These are phyloP conservation scores for Beaufortia kweichowensis DNA, from an alignment of 2,113 vertebrate species.

Conservation along the genomic window DNA sequence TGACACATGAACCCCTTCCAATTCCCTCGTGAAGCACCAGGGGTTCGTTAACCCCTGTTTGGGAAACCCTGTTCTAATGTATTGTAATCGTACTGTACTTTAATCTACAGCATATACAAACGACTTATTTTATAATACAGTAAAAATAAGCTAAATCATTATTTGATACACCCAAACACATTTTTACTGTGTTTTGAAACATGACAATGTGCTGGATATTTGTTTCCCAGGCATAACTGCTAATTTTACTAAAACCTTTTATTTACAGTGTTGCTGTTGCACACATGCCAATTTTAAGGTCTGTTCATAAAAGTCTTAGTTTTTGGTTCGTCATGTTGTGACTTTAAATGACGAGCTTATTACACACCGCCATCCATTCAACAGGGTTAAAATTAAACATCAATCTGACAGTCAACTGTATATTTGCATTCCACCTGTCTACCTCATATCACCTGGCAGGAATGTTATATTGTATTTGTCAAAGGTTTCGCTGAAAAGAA, in stretches of 20 bases:
- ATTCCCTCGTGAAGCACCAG: too few relatives aligned
- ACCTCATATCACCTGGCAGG: neutral
- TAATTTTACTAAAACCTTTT: neutral
- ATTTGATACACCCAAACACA: too few relatives aligned
- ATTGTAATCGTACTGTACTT: neutral
- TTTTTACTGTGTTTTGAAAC: neutral
- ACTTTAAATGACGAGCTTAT: neutral
- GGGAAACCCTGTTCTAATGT: neutral
- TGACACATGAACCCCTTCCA: too few relatives aligned
- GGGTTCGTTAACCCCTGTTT: too few relatives aligned
- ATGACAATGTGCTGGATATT: neutral
- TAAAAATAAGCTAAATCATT: neutral
- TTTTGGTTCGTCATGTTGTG: neutral
- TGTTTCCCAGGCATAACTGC: neutral
- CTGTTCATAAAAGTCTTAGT: neutral
- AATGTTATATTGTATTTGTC: constrained; percentile 17
- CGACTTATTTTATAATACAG: neutral
- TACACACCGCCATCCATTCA: neutral
- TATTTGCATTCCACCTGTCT: constrained; percentile 28
- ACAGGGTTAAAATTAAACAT: neutral
- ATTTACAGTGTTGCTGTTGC: too few relatives aligned
- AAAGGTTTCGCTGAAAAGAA: constrained; percentile 31
- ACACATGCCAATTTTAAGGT: too few relatives aligned
- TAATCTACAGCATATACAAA: neutral
- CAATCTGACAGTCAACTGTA: neutral